Percentiles rank a stretch among this genome's conserved stretches.
Conservation (phyloP, 2,797 vertebrate species). For the Bufotes viridis region DNA sequence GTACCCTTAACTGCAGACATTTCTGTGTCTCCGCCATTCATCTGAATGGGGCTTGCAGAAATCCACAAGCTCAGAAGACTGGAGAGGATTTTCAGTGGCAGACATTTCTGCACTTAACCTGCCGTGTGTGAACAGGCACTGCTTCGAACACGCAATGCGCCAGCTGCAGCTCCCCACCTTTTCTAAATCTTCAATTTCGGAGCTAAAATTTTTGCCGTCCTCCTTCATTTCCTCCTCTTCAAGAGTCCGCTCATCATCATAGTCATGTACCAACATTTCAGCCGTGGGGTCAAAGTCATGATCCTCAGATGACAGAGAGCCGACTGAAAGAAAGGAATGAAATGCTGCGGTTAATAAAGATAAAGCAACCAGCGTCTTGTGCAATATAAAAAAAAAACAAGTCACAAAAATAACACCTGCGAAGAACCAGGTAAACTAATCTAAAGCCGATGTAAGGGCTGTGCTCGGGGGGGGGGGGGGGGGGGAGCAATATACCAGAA, state of each 20-base stretch:
- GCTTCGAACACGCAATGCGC: background rate
- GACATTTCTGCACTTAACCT: too few species aligned
- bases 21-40: too few species aligned
- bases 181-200: slow-evolving; percentile 96
- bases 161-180: slow-evolving; percentile 78
- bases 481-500: background rate
- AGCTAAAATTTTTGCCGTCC: slow-evolving; percentile 88
- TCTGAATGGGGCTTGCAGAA: too few species aligned
- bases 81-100: too few species aligned
- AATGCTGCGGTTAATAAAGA: background rate
- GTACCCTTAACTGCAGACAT: too few species aligned
- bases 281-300: slow-evolving; percentile 98
- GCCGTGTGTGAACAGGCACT: too few species aligned
- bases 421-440: too few species aligned
- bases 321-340: slow-evolving; percentile 77
- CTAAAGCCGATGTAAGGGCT: too few species aligned
- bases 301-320: slow-evolving; percentile 98
- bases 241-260: slow-evolving; percentile 93
- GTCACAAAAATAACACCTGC: background rate
- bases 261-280: slow-evolving; percentile 98
- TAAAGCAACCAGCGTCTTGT: background rate
- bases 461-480: background rate
- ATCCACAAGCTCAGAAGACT: too few species aligned
- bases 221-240: slow-evolving; percentile 97
- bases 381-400: background rate